phyloP scores from a whole-genome alignment of 2,888 invertebrate genomes.

The Andrena trimmerana region DNA sequence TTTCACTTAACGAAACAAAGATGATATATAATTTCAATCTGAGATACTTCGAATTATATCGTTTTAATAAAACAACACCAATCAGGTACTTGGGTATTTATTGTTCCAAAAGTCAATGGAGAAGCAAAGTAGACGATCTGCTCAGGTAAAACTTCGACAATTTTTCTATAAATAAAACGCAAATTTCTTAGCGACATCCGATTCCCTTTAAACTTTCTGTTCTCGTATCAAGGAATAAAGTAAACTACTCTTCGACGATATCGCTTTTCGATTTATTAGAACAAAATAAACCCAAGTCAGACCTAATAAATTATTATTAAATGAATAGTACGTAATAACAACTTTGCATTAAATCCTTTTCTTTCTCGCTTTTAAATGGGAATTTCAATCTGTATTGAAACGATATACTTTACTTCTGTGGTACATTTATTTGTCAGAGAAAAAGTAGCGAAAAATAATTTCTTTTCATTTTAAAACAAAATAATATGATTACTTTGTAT shows the following conservation, averaged over 20 bases:
- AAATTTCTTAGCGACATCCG: background rate
- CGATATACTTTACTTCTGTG: background rate
- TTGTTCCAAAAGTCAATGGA: background rate
- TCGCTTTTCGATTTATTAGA: background rate
- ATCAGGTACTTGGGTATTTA: conserved; percentile 1
- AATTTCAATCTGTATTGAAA: conserved; percentile 18
- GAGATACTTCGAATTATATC: background rate
- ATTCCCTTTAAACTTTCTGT: background rate
- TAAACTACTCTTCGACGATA: background rate
- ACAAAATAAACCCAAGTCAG: background rate
- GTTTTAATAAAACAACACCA: background rate
- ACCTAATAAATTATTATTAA: background rate
- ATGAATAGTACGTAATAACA: background rate
- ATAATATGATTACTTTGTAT: conserved; percentile 28
- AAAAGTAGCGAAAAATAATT: conserved; percentile 5
- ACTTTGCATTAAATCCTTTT: conserved; percentile 14
- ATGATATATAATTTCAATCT: background rate
- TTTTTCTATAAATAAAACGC: background rate
- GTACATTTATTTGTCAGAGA: background rate
- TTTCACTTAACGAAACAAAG: background rate
- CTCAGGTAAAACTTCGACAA: too few relatives aligned
- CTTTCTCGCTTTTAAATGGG: background rate
- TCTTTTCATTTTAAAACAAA: conserved; percentile 7
- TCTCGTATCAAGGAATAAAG: background rate
- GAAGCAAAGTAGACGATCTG: background rate